phyloP scores from a whole-genome alignment of 1,140 invertebrate genomes.

The Hermatobates lingyangjiaoensis region DNA sequence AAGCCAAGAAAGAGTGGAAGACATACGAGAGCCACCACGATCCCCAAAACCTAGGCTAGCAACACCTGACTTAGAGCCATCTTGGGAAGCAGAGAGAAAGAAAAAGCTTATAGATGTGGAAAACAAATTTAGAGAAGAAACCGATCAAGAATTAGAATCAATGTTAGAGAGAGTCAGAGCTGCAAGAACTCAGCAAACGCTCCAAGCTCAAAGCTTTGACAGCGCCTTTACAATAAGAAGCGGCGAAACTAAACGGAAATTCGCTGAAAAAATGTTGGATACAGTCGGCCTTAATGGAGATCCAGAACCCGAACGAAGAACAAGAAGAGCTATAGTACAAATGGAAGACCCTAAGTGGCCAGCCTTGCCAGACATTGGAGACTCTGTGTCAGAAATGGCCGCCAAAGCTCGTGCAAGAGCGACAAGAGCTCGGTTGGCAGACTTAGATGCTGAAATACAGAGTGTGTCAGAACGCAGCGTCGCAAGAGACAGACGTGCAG shows the following conservation, averaged over 20 bases:
- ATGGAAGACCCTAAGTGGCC: constrained; percentile 2
- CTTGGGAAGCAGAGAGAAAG: too few species aligned
- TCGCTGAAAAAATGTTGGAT: constrained; percentile 12
- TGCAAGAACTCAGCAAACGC: background rate
- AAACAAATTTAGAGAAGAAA: constrained; percentile 2
- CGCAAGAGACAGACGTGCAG: constrained; percentile 32
- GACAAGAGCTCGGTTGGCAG: constrained; percentile 30
- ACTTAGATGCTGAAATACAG: constrained; percentile 38
- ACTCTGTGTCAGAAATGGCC: constrained; percentile 4
- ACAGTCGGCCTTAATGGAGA: constrained; percentile 9
- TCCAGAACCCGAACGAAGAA: background rate
- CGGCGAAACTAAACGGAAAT: constrained; percentile 6
- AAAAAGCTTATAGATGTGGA: background rate
- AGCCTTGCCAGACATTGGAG: background rate
- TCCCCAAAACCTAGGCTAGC: too few species aligned
- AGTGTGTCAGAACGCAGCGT: constrained; percentile 32
- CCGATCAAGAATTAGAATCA: constrained; percentile 1
- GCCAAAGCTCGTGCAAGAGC: constrained; percentile 24
- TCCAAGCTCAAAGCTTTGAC: constrained; percentile 1
- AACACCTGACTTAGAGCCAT: too few species aligned
- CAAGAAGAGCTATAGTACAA: background rate
- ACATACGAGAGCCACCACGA: too few species aligned
- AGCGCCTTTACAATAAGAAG: constrained; percentile 5
- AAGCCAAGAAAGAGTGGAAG: background rate
- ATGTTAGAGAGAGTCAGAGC: constrained; percentile 4